These are phyloP conservation scores for Danio rerio DNA, from an alignment of 2,113 vertebrate genomes.

Conservation along the genomic window DNA sequence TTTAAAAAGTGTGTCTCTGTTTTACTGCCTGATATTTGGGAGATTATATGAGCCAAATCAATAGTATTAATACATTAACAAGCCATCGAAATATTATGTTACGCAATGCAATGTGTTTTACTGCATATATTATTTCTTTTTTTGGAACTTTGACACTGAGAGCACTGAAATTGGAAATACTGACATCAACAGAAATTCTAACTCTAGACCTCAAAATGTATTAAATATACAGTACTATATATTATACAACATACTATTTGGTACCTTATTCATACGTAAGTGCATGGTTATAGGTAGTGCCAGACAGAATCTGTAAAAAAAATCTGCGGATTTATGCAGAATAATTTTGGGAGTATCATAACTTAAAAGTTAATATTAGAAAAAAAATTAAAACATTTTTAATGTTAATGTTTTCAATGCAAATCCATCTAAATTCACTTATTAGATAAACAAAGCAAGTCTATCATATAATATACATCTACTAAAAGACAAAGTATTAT, in stretches of 20 bases:
- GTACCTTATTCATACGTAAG: background rate
- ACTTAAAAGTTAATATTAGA: too few species aligned
- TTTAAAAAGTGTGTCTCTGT: background rate
- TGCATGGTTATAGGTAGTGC: too few species aligned
- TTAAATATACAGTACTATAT: constrained; percentile 3
- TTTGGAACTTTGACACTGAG: background rate
- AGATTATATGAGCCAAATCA: background rate
- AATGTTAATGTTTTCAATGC: too few species aligned
- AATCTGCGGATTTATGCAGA: too few species aligned
- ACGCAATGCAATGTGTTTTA: background rate
- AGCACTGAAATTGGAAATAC: background rate
- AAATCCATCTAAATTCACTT: too few species aligned
- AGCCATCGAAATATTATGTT: background rate
- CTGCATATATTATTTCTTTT: background rate
- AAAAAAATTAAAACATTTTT: too few species aligned
- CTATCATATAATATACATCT: too few species aligned
- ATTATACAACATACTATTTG: background rate
- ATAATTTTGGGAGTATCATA: too few species aligned
- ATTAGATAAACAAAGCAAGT: too few species aligned
- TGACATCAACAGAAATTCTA: too few species aligned
- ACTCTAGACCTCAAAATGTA: background rate
- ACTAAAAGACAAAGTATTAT: too few species aligned
- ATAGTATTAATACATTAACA: background rate
- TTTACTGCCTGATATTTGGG: background rate
- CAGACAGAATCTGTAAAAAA: too few species aligned